phyloP scores from a whole-genome alignment of 1,140 invertebrate species.

The Marisa cornuarietis region DNA sequence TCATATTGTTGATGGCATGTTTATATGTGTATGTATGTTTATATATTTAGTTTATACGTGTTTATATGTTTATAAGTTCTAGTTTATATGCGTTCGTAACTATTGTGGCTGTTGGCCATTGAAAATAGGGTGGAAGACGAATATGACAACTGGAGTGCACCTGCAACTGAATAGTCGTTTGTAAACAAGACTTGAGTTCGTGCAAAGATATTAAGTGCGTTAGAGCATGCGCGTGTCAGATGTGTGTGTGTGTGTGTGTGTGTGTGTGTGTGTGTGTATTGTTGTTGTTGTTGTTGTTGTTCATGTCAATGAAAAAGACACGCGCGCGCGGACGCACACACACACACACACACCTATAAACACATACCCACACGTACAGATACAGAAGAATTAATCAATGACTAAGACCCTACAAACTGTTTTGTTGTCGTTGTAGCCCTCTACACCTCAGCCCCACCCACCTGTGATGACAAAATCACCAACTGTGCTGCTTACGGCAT shows the following conservation, averaged over 20 bases:
- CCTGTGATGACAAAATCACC: slow-evolving; percentile 41
- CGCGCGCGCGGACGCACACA: too few relatives aligned
- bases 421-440: slow-evolving; percentile 32
- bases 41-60: neutral
- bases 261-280: slow-evolving; percentile 16
- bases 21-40: slow-evolving; percentile 7
- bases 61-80: neutral
- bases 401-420: neutral
- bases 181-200: too few relatives aligned
- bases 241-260: slow-evolving; percentile 16
- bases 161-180: too few relatives aligned
- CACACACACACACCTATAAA: too few relatives aligned
- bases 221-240: neutral
- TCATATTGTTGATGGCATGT: neutral
- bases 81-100: neutral
- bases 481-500: slow-evolving; percentile 46
- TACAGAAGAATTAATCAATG: too few relatives aligned
- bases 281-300: too few relatives aligned
- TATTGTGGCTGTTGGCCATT: too few relatives aligned
- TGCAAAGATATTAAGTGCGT: neutral
- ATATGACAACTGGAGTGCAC: too few relatives aligned
- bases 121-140: too few relatives aligned
- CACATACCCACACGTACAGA: too few relatives aligned
- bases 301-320: neutral
- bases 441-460: slow-evolving; percentile 30